Percentiles rank a stretch among this genome's conserved stretches.
Evolutionary conservation across 2,113 vertebrate genomes (phyloP).

Genomic region (Toxotes jaculatrix): DNA sequence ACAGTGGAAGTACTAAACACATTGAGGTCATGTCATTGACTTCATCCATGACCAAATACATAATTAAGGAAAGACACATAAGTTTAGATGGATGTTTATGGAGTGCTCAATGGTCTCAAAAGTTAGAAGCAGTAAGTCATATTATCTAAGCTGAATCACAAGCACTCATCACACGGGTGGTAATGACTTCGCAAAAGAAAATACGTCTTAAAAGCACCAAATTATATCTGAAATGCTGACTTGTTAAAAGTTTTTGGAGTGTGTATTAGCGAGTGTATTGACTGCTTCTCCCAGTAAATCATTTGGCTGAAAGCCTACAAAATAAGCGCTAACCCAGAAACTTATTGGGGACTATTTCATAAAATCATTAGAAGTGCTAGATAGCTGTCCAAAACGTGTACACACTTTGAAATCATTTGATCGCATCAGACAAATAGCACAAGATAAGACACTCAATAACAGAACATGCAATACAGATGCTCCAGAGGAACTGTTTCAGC

Average conservation of each 20-base stretch:
- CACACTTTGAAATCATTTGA: not conserved
- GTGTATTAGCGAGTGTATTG: not conserved
- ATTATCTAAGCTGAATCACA: too few species aligned
- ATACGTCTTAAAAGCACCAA: not conserved
- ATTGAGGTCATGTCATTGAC: too few species aligned
- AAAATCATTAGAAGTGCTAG: not conserved
- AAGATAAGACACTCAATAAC: not conserved
- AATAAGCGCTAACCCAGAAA: not conserved
- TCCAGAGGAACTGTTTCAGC: not conserved
- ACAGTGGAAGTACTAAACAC: too few species aligned
- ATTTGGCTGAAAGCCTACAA: conserved; percentile 3
- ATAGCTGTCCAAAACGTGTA: not conserved
- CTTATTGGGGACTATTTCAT: not conserved
- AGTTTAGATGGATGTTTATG: too few species aligned
- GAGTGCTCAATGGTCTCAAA: too few species aligned
- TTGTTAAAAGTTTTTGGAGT: not conserved
- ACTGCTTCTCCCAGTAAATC: not conserved
- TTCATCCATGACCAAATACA: too few species aligned
- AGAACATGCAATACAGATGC: not conserved
- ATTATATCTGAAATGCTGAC: not conserved
- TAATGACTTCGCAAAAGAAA: not conserved
- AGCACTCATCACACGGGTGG: too few species aligned
- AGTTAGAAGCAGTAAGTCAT: too few species aligned
- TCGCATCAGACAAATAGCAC: not conserved
- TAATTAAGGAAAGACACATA: too few species aligned